Conservation (phyloP, 2,113 vertebrate species). For the Diphyllodes magnificus region DNA sequence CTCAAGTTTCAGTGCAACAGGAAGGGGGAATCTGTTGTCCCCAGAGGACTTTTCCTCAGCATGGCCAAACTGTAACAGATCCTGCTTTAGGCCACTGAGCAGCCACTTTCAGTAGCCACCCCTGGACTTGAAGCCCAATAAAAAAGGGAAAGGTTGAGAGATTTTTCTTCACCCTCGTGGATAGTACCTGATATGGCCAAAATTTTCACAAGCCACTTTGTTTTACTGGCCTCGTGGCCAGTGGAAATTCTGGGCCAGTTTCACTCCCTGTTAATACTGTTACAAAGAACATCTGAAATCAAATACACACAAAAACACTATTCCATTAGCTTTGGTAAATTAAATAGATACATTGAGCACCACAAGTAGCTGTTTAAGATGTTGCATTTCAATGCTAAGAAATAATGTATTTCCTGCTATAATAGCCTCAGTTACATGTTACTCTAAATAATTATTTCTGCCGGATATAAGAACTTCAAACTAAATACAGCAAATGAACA, state of each 20-base stretch:
- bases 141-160: slow-evolving; percentile 5
- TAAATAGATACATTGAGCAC: slow-evolving; percentile 38
- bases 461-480: neutral
- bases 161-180: neutral
- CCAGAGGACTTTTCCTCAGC: neutral
- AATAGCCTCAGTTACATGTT: slow-evolving; percentile 16
- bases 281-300: neutral
- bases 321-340: slow-evolving; percentile 29
- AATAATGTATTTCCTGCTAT: slow-evolving; percentile 19
- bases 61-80: neutral
- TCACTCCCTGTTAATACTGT: slow-evolving; percentile 56
- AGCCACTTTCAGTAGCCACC: neutral
- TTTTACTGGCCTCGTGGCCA: slow-evolving; percentile 17
- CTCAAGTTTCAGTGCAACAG: neutral
- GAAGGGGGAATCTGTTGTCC: neutral
- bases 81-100: neutral
- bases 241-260: neutral
- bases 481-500: neutral
- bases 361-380: slow-evolving; percentile 19
- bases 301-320: neutral
- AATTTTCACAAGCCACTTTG: slow-evolving; percentile 48
- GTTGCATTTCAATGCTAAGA: slow-evolving; percentile 25
- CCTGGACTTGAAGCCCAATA: neutral
- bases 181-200: slow-evolving; percentile 17
- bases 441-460: slow-evolving; percentile 5